These are phyloP conservation scores for Phymanthus crucifer DNA, from an alignment of 92 coral and sea anemone species.

Conservation along the genomic window DNA sequence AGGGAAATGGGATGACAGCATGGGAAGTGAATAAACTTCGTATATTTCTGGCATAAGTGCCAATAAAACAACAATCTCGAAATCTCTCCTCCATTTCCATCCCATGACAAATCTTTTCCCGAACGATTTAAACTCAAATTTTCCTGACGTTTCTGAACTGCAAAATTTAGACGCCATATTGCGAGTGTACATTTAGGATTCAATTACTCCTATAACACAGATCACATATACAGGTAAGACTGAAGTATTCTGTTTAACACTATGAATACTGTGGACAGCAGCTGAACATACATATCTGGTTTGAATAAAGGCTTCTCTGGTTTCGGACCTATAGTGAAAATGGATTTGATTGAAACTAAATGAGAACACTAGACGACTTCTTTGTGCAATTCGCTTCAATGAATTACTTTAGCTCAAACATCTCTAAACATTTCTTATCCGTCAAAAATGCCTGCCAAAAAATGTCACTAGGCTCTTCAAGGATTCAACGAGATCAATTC, in stretches of 20 bases:
- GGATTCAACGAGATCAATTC: neutral
- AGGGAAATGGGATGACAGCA: conserved; percentile 6
- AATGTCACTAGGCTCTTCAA: conserved; percentile 10
- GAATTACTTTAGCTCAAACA: conserved; percentile 7
- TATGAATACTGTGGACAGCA: conserved; percentile 15
- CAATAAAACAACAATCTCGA: neutral
- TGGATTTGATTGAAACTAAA: conserved; percentile 7
- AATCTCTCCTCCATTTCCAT: neutral
- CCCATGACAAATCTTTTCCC: too few species aligned
- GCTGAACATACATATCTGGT: conserved; percentile 9
- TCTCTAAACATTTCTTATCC: conserved; percentile 9
- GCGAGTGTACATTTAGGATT: conserved; percentile 2
- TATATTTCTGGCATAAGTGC: neutral
- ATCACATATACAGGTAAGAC: conserved; percentile 17
- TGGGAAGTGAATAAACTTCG: neutral
- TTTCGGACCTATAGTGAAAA: neutral
- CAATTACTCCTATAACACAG: conserved; percentile 22
- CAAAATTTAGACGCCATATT: neutral
- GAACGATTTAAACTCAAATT: neutral
- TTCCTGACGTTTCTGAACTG: neutral
- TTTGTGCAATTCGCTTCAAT: neutral
- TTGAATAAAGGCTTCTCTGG: conserved; percentile 17
- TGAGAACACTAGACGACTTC: conserved; percentile 11
- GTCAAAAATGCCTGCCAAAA: conserved; percentile 1
- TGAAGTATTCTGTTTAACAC: conserved; percentile 15